phyloP scores from a whole-genome alignment of 2,888 invertebrate species.

The Seira sanloemensis region DNA sequence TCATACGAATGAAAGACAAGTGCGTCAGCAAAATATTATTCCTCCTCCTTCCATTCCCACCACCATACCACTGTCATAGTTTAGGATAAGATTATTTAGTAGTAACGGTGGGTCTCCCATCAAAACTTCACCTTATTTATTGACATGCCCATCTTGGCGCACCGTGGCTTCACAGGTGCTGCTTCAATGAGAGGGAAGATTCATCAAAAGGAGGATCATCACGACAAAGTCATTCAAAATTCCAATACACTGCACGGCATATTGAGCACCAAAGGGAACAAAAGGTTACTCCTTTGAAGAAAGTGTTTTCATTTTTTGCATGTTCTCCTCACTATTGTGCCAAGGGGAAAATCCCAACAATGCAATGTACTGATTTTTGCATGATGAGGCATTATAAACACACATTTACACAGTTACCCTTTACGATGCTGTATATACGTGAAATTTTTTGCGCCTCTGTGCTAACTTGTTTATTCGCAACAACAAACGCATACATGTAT shows the following conservation, averaged over 20 bases:
- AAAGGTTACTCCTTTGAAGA: too few species aligned
- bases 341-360: conserved; percentile 4
- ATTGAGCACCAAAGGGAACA: too few species aligned
- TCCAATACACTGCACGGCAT: neutral
- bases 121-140: neutral
- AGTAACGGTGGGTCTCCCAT: neutral
- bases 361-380: neutral
- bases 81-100: conserved; percentile 15
- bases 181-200: neutral
- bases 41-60: conserved; percentile 39
- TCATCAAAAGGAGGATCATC: neutral
- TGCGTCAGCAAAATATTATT: conserved; percentile 41
- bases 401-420: neutral
- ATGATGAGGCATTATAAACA: neutral
- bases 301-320: neutral
- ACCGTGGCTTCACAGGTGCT: neutral
- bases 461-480: neutral
- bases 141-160: conserved; percentile 1
- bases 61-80: conserved; percentile 12
- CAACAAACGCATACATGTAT: neutral
- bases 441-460: neutral
- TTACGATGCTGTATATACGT: neutral
- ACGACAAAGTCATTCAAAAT: conserved; percentile 1
- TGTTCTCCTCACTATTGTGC: conserved; percentile 4
- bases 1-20: conserved; percentile 27